Conservation (phyloP, 2,113 vertebrate species). For the Naja naja region DNA sequence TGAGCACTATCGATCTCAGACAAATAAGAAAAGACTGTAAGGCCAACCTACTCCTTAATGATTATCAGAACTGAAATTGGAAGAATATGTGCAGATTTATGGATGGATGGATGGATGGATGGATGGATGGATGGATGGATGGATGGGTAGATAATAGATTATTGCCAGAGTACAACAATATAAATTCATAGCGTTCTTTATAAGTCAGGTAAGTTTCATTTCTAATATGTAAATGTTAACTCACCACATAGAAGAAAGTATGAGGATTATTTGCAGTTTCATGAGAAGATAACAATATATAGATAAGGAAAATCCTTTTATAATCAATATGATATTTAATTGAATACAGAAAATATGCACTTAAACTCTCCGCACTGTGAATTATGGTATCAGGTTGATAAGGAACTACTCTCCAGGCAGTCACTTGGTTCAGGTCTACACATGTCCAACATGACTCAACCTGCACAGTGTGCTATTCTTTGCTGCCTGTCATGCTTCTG, state of each 20-base stretch:
- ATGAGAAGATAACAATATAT: not conserved
- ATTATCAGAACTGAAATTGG: not conserved
- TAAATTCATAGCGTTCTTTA: not conserved
- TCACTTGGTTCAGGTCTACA: not conserved
- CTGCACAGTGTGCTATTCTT: not conserved
- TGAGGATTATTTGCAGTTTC: not conserved
- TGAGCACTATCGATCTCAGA: not conserved
- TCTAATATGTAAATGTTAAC: not conserved
- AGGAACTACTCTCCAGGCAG: not conserved
- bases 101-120: not conserved
- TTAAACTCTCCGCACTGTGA: not conserved
- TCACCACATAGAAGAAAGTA: not conserved
- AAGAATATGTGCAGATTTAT: not conserved
- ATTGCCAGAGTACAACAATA: not conserved
- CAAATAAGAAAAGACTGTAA: not conserved
- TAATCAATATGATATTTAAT: not conserved
- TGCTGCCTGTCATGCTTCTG: not conserved
- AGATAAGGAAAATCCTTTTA: not conserved
- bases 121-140: not conserved
- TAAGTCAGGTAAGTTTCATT: not conserved
- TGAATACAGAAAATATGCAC: not conserved
- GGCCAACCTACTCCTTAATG: not conserved
- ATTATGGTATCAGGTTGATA: not conserved
- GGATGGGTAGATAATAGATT: not conserved
- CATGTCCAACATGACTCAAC: not conserved